phyloP scores from a whole-genome alignment of 1,140 invertebrate species.

The Acromyrmex heyeri region DNA sequence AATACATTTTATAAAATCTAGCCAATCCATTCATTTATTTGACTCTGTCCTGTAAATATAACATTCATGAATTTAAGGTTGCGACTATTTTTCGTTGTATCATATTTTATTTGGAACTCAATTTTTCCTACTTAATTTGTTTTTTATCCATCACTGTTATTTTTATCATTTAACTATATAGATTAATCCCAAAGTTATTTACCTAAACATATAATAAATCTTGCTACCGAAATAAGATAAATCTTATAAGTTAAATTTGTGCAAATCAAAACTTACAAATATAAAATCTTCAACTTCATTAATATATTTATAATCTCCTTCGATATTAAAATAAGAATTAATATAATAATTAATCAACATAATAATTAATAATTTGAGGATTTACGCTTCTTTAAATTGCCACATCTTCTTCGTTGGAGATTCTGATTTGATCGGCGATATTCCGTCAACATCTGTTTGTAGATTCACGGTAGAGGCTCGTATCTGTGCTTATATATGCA shows the following conservation, averaged over 20 bases:
- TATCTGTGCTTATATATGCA: slow-evolving; percentile 65
- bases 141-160: background rate
- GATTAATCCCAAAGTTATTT: background rate
- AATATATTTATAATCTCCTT: background rate
- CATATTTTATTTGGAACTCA: slow-evolving; percentile 30
- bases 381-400: slow-evolving; percentile 11
- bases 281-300: background rate
- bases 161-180: background rate
- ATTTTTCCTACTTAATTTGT: slow-evolving; percentile 1
- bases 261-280: background rate
- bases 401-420: slow-evolving; percentile 30
- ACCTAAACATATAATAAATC: background rate
- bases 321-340: background rate
- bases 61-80: slow-evolving; percentile 5
- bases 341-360: background rate
- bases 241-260: background rate
- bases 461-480: slow-evolving; percentile 56
- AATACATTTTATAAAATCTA: slow-evolving; percentile 25
- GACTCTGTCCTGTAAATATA: slow-evolving; percentile 17
- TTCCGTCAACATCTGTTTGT: slow-evolving; percentile 66
- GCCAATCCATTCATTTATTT: slow-evolving; percentile 6
- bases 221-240: background rate
- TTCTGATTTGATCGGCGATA: slow-evolving; percentile 55
- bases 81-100: slow-evolving; percentile 11
- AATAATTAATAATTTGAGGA: slow-evolving; percentile 8